Conservation (phyloP, 2,888 invertebrate genomes). For the Clunio marinus region DNA sequence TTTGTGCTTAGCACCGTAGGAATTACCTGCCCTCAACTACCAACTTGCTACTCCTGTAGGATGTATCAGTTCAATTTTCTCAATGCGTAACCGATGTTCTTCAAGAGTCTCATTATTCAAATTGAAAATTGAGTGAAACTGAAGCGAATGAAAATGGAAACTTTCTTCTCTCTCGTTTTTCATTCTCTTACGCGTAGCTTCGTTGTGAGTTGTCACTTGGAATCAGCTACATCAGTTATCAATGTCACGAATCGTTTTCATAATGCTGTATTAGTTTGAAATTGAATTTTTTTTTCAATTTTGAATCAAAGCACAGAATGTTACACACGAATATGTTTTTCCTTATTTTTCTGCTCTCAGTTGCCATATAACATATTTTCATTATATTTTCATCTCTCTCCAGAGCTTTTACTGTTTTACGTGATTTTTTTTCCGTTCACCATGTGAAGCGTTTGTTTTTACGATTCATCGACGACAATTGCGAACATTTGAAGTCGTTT, state of each 20-base stretch:
- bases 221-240: constrained; percentile 17
- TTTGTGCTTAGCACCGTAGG: no score
- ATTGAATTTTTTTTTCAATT: constrained; percentile 6
- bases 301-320: background rate
- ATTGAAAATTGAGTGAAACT: background rate
- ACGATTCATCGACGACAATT: background rate
- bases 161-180: no score
- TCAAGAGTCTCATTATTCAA: constrained; percentile 5
- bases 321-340: background rate
- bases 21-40: no score
- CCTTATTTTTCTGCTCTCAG: background rate
- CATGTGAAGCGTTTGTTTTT: constrained; percentile 16
- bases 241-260: constrained; percentile 27
- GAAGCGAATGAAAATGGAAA: background rate
- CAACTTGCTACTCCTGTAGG: no score
- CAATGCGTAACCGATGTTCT: no score
- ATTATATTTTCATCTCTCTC: background rate
- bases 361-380: background rate
- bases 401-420: background rate
- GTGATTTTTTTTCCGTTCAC: background rate
- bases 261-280: constrained; percentile 14
- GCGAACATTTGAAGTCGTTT: constrained; percentile 7
- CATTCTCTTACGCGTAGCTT: no score
- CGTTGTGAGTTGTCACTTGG: background rate
- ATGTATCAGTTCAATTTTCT: no score